A percentile compares a stretch with the other conserved stretches of the same genome.
These are phyloP conservation scores for Dryoscopus gambensis DNA, from an alignment of 2,113 vertebrate species.

Conservation along the genomic window DNA sequence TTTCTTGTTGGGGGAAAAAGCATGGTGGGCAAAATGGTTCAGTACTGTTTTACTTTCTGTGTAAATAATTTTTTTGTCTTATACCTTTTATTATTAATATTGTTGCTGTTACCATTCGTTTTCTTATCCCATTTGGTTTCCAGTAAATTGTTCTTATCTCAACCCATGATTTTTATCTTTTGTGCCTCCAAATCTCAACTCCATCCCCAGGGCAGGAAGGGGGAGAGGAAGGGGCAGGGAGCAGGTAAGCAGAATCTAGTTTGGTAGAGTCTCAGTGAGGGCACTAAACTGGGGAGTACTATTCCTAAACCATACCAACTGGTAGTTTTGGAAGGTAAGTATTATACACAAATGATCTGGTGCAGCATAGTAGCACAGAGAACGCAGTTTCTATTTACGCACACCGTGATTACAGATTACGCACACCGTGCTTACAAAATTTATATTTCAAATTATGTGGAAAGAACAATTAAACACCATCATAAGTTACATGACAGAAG, in stretches of 20 bases:
- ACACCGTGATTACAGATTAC: background rate
- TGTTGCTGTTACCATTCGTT: accelerated
- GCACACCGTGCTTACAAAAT: background rate
- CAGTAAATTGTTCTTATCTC: background rate
- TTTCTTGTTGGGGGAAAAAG: background rate
- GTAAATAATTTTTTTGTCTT: background rate
- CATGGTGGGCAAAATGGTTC: accelerated
- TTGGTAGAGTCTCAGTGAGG: background rate
- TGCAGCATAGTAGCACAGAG: background rate
- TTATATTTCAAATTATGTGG: background rate
- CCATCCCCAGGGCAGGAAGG: background rate
- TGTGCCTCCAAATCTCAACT: background rate
- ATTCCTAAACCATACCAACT: background rate
- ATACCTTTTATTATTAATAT: background rate
- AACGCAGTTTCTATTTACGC: background rate
- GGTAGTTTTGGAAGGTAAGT: background rate
- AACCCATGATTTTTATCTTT: background rate
- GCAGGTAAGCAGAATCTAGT: accelerated
- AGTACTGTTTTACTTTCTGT: background rate
- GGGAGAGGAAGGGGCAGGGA: background rate
- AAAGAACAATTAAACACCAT: background rate
- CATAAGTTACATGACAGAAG: background rate
- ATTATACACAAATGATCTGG: background rate
- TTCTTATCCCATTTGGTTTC: background rate
- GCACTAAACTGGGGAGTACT: accelerated